Conservation (phyloP, 2,888 invertebrate genomes). For the Caenorhabditis sinica region DNA sequence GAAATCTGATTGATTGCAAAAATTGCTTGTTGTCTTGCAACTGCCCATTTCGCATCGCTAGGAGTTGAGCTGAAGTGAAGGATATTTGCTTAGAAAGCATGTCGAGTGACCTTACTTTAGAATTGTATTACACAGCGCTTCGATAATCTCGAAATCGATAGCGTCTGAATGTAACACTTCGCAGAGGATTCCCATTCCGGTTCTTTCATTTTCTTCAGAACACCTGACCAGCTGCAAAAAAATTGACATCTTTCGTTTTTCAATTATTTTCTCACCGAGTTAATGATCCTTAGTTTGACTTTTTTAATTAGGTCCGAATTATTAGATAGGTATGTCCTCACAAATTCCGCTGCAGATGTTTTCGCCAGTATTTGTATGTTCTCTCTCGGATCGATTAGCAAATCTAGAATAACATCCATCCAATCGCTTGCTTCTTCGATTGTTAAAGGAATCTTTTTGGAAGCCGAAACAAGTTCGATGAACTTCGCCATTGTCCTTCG, state of each 20-base stretch:
- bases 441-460: constrained; percentile 27
- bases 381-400: constrained; percentile 49
- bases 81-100: too few relatives aligned
- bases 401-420: constrained; percentile 34
- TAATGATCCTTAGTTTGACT: not conserved
- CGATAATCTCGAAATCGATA: constrained; percentile 41
- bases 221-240: constrained; percentile 47
- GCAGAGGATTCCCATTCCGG: constrained; percentile 59
- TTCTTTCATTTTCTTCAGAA: constrained; percentile 54
- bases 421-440: constrained; percentile 14
- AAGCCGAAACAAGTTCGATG: constrained; percentile 48
- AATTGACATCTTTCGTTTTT: not conserved
- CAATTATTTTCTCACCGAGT: constrained; percentile 8
- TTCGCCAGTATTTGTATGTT: constrained; percentile 30
- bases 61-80: constrained; percentile 40
- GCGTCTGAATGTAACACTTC: constrained; percentile 37
- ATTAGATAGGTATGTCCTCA: constrained; percentile 20
- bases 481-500: constrained; percentile 50
- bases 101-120: constrained; percentile 24
- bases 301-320: constrained; percentile 23
- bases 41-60: constrained; percentile 54
- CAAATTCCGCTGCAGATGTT: constrained; percentile 22
- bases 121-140: constrained; percentile 44
- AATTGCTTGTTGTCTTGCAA: constrained; percentile 53
- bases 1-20: constrained; percentile 36